phyloP scores from a whole-genome alignment of 2,797 vertebrate species.

The Manis crassicaudata region DNA sequence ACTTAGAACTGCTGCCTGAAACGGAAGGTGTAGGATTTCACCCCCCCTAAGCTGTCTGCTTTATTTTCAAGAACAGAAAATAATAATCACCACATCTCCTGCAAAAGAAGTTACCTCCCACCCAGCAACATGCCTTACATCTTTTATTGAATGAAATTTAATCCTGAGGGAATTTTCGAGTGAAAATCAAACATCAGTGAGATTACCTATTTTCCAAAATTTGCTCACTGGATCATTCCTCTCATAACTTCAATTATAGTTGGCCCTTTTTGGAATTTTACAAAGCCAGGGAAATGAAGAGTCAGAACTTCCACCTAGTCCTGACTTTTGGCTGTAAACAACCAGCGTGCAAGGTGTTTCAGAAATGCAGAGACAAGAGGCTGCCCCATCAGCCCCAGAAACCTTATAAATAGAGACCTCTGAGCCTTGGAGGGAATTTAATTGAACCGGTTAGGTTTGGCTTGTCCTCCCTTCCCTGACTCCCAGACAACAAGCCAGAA shows the following conservation, averaged over 20 bases:
- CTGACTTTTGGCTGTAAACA: background rate
- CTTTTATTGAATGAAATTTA: constrained; percentile 29
- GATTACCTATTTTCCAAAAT: constrained; percentile 49
- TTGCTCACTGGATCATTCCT: background rate
- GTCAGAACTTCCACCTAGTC: background rate
- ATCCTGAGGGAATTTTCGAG: constrained; percentile 54
- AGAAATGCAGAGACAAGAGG: background rate
- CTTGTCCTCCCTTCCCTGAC: background rate
- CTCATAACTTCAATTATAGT: background rate
- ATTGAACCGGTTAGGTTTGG: constrained; percentile 29
- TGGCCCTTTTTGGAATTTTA: background rate
- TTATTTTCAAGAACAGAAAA: background rate
- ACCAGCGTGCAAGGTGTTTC: background rate
- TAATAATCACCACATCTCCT: background rate
- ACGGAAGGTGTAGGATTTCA: background rate
- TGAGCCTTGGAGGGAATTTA: background rate
- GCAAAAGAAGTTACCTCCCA: background rate
- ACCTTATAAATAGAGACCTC: background rate
- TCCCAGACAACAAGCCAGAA: constrained; percentile 7
- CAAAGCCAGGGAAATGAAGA: background rate
- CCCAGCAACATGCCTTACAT: background rate
- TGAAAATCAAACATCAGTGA: constrained; percentile 23
- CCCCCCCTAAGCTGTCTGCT: background rate
- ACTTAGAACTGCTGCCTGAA: background rate
- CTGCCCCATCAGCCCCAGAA: background rate